A percentile compares a stretch with the other conserved stretches of the same genome.
These are phyloP conservation scores for Folsomia candida DNA, from an alignment of 2,888 invertebrate species.

Conservation along the genomic window DNA sequence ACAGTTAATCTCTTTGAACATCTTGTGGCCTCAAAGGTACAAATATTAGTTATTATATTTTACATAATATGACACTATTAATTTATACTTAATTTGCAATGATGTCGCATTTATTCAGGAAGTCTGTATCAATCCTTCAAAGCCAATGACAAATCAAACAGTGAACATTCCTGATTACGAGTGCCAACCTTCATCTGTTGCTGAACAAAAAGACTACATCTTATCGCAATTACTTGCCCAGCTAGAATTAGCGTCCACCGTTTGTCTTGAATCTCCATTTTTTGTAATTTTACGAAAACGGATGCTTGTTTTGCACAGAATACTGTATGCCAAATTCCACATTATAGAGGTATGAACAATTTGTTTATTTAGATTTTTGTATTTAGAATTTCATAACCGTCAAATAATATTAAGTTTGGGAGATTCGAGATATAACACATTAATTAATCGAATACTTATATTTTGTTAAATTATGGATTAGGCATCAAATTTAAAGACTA, in stretches of 20 bases:
- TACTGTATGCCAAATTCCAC: conserved; percentile 63
- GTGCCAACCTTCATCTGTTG: conserved; percentile 56
- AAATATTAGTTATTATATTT: background rate
- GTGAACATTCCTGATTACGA: conserved; percentile 59
- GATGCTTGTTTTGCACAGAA: conserved; percentile 60
- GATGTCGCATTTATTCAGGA: conserved; percentile 38
- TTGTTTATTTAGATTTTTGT: too few species aligned
- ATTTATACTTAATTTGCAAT: background rate
- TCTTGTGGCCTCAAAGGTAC: conserved; percentile 59
- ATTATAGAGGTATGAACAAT: too few species aligned
- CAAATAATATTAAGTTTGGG: background rate
- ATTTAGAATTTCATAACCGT: conserved; percentile 9
- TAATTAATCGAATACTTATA: background rate
- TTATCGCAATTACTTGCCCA: conserved; percentile 59
- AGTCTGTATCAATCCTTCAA: conserved; percentile 40
- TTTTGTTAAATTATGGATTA: background rate
- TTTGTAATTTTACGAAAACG: conserved; percentile 60
- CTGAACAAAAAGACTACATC: conserved; percentile 61
- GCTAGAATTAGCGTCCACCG: conserved; percentile 59
- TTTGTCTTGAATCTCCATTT: conserved; percentile 62
- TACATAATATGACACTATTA: too few species aligned
- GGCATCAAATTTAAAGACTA: background rate
- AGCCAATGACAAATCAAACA: conserved; percentile 43
- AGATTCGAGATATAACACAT: background rate
- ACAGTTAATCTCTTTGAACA: conserved; percentile 60